Base-by-base conservation (phyloP, 2,888 invertebrate species). In the Euzetes globulus region DNA sequence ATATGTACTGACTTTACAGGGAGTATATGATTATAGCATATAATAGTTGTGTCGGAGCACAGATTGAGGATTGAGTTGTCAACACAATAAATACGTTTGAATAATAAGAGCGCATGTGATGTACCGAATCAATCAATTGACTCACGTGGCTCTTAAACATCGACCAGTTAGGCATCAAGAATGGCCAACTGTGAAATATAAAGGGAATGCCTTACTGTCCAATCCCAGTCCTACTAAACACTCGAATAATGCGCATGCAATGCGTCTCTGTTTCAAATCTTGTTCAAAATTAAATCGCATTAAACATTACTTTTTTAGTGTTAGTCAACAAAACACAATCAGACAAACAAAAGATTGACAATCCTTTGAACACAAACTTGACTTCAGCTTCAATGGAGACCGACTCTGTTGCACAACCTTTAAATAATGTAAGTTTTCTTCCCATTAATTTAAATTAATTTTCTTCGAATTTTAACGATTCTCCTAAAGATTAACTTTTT, bases 11-110 rank as follows among this genome's bases (percentile, higher is more conserved):
- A 63, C 63, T 63, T 37, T 68, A 63, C 33, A 63, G 33, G 4
- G 6, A 58, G 58, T 29, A n/a, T 63, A 58, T 58, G 25, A 58
- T 60, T 29, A 60, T 9, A 15, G 15, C 33, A n/a, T 60, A 33
- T 65, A 65, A 65, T 19, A 70, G n/a, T 25, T 45, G 22, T 37
- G 37, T 68, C 37, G 27, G 27, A 19, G 47, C 70, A 45, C 15
- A 45, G 70, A 70, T 70, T 70, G 41, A 70, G 47, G 70, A 70
- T 47, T 70, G 70, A 70, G 70, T 70, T 70, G 70, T 47, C 70
- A 47, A 47, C 70, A 25, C 2, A 65, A 19, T 65, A 65, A 65
- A 65, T 65, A 65, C 41, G n/a, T 37, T 65, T 15, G 25, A 47
- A 22, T 70, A 70, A 70, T 70, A 37, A 45, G 45, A 70, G 70